Conservation (phyloP, 2,888 invertebrate genomes). For the Siphonodentalium dalli region DNA sequence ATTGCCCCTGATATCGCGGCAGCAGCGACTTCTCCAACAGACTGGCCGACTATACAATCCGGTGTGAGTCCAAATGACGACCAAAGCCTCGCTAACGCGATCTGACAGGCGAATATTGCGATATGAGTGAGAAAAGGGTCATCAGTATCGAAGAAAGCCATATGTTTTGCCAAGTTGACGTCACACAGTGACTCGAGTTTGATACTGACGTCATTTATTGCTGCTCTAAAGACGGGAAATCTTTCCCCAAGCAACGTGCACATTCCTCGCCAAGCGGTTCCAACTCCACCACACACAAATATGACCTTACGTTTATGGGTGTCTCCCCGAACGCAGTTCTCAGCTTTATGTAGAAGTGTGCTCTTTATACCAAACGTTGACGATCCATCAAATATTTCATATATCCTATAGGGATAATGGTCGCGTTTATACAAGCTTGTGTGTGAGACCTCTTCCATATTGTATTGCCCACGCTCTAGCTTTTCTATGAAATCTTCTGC, state of each 20-base stretch:
- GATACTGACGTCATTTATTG: conserved; percentile 25
- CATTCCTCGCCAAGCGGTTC: conserved; percentile 30
- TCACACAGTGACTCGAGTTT: conserved; percentile 12
- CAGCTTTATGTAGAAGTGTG: background rate
- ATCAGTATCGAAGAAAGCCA: conserved; percentile 10
- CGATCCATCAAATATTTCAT: conserved; percentile 18
- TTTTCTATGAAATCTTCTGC: background rate
- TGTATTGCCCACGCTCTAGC: background rate
- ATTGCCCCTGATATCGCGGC: conserved; percentile 31
- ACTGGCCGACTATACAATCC: conserved; percentile 39
- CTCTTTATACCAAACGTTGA: no score
- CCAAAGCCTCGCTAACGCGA: conserved; percentile 32
- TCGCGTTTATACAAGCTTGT: conserved; percentile 21
- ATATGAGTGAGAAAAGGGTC: conserved; percentile 35
- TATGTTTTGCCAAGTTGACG: no score
- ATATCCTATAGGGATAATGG: conserved; percentile 17
- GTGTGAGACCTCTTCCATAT: conserved; percentile 8
- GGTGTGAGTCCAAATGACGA: conserved; percentile 32
- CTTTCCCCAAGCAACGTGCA: conserved; percentile 13
- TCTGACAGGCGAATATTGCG: conserved; percentile 40
- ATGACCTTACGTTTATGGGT: conserved; percentile 8
- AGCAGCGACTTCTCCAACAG: conserved; percentile 46
- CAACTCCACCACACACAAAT: conserved; percentile 34
- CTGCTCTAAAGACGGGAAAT: conserved; percentile 20
- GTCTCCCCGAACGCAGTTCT: background rate